phyloP scores from a whole-genome alignment of 2,888 invertebrate species.

The Pasiphila rectangulata region DNA sequence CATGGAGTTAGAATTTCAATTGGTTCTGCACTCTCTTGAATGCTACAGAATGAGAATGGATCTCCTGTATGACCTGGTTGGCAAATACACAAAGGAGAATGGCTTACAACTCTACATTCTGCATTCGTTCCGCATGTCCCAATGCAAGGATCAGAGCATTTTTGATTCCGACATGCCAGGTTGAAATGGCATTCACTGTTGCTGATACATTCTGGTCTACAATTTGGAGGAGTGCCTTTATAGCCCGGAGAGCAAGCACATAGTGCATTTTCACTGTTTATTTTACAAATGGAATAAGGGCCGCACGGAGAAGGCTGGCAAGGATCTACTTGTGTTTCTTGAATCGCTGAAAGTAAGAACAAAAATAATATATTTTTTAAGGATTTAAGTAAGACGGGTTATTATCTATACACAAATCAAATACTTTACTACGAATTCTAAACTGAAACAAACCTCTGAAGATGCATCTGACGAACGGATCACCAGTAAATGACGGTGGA shows the following conservation, averaged over 20 bases:
- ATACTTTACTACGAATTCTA: background rate
- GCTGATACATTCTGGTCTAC: conserved; percentile 89
- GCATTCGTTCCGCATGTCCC: conserved; percentile 87
- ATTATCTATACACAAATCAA: too few relatives aligned
- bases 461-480: conserved; percentile 87
- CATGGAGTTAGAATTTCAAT: conserved; percentile 80
- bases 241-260: conserved; percentile 87
- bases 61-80: conserved; percentile 85
- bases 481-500: conserved; percentile 86
- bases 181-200: conserved; percentile 87
- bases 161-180: conserved; percentile 87
- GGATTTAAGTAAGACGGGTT: too few relatives aligned
- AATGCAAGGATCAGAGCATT: conserved; percentile 88
- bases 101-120: conserved; percentile 88
- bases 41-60: conserved; percentile 85
- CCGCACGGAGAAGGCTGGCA: conserved; percentile 90
- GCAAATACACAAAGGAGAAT: conserved; percentile 88
- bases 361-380: too few relatives aligned
- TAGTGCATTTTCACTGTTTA: conserved; percentile 84
- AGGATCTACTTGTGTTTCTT: conserved; percentile 68
- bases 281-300: conserved; percentile 86
- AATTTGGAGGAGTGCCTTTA: conserved; percentile 87
- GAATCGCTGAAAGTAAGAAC: conserved; percentile 30
- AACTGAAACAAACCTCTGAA: conserved; percentile 57
- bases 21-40: conserved; percentile 54